Conservation (phyloP, 2,113 vertebrate genomes). For the Tachuris rubrigastra region DNA sequence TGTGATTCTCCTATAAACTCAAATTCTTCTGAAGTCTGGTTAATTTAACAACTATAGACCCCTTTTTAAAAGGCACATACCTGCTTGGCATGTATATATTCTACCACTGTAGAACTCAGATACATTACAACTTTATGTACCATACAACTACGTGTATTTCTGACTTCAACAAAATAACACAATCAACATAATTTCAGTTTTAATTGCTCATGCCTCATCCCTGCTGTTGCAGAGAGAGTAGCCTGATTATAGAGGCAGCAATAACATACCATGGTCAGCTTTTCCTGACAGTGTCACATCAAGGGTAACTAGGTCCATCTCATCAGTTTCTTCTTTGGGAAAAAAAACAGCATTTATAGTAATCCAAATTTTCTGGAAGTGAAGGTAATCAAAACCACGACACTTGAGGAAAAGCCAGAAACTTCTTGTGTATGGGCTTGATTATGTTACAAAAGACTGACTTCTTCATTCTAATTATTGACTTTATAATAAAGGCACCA, state of each 20-base stretch:
- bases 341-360: not conserved
- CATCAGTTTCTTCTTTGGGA: not conserved
- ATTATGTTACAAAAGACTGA: not conserved
- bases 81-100: not conserved
- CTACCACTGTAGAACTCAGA: not conserved
- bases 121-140: not conserved
- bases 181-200: constrained; percentile 26
- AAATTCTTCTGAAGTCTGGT: not conserved
- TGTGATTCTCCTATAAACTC: not conserved
- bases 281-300: not conserved
- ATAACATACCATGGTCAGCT: not conserved
- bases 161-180: constrained; percentile 46
- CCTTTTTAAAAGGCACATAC: constrained; percentile 4
- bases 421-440: not conserved
- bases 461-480: constrained; percentile 33
- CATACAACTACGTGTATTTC: not conserved
- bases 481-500: not conserved
- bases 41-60: not conserved
- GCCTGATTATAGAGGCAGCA: constrained; percentile 20
- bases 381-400: not conserved
- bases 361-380: not conserved
- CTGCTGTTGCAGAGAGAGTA: constrained; percentile 41
- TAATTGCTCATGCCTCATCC: constrained; percentile 44
- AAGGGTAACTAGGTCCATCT: not conserved
- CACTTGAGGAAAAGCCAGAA: not conserved